Base-by-base conservation (phyloP, 2,113 vertebrate species). In the Megalops atlanticus region DNA sequence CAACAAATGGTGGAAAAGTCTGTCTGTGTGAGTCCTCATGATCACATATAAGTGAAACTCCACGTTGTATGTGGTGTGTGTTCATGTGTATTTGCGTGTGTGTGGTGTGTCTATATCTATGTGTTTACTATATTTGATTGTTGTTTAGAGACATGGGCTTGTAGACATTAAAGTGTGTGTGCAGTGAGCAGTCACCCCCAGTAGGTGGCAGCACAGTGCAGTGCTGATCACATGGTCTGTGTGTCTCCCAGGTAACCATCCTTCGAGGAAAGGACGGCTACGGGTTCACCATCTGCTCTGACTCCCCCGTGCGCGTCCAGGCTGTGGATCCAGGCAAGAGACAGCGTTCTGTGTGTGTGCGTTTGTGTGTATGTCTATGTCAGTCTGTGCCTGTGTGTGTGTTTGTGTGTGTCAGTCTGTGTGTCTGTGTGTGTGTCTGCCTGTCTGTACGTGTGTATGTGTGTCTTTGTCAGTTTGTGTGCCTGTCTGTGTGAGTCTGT, bases 231-330 rank as follows among this genome's bases (percentile, higher is more conserved):
- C 21, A 49, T 84, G 39, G 80, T 3, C 83, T 82, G 74, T 85
- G 76, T 91, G 77, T 87, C 78, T 35, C 94, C 80, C 91, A 98
- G 97, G 96, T 99, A 80, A 96, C 94, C 0, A 97, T 98, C 88
- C 95, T 94, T 81, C 95, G 97, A 90, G 97, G 96, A 84, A 96
- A 92, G 33, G 95, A 97, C 71, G 97, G 97, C 79, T 98, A 96
- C 81, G 97, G 97, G 85, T 99, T 99, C 92, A 99, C 97, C 41
- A 98, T 98, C 94, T 98, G 96, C 95, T 99, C 96, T 0, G 97
- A 99, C 87, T 96, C 97, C 80, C 97, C 97, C 0, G 97, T 99
- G 80, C 96, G 96, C 45, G 97, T 99, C 68, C 97, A 99, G 91
- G 97, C 95, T 0, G 97, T 99, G 74, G 97, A 99, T 91, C 96